Percentiles rank a stretch among this genome's conserved stretches.
Conservation (phyloP, 2,113 vertebrate species). For the Pteronura brasiliensis region DNA sequence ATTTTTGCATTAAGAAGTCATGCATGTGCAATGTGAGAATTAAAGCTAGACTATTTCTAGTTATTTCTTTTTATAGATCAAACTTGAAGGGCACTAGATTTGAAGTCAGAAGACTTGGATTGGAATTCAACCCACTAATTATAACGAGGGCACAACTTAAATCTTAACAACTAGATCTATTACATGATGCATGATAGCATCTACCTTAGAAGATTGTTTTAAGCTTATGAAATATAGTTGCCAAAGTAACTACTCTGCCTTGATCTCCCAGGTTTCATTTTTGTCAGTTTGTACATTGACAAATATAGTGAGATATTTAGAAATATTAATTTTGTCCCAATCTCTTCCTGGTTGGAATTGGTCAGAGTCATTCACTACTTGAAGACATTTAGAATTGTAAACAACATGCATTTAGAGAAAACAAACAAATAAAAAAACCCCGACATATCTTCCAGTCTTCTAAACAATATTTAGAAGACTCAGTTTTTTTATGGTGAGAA, state of each 20-base stretch:
- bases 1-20: background rate
- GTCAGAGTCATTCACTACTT: background rate
- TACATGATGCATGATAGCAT: background rate
- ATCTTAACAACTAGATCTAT: background rate
- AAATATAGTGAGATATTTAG: background rate
- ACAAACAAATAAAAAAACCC: background rate
- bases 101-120: background rate
- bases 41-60: background rate
- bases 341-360: background rate
- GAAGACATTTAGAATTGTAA: background rate
- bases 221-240: background rate
- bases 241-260: background rate
- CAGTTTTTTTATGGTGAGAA: background rate
- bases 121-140: background rate
- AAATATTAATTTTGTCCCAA: background rate
- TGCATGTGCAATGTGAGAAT: background rate
- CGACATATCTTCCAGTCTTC: background rate
- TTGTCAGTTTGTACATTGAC: background rate
- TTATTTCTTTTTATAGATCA: background rate
- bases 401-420: background rate
- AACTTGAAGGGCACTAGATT: background rate
- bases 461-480: background rate
- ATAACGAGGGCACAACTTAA: background rate
- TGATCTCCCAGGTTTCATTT: background rate
- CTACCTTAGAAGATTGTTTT: background rate